These are phyloP conservation scores for Mobula hypostoma DNA, from an alignment of 2,113 vertebrate species.

Conservation along the genomic window DNA sequence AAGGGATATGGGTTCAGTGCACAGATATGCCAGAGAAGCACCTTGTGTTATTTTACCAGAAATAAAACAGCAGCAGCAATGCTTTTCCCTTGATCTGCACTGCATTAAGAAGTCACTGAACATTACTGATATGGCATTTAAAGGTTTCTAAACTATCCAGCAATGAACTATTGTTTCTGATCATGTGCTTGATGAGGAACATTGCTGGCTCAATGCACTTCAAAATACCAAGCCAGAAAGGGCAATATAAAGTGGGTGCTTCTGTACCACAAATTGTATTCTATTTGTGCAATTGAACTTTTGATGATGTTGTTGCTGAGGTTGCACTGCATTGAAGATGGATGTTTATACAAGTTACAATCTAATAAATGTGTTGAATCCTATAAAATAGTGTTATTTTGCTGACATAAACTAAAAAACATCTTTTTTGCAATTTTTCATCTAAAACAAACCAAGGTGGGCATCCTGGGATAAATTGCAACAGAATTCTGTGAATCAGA, in stretches of 20 bases:
- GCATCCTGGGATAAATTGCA: background rate
- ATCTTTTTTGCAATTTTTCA: slow-evolving; percentile 4
- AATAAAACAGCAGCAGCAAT: no score
- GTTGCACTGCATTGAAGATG: background rate
- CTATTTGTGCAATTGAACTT: background rate
- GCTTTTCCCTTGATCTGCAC: background rate
- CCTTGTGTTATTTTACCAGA: no score
- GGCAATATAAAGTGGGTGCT: background rate
- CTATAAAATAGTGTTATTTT: background rate
- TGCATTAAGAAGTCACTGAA: background rate
- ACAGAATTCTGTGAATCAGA: background rate
- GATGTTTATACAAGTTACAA: background rate
- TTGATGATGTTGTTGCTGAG: background rate
- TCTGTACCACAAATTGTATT: no score
- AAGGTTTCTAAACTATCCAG: background rate
- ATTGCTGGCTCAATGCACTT: background rate
- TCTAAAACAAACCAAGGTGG: background rate
- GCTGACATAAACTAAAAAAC: background rate
- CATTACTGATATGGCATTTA: background rate
- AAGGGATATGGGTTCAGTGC: no score
- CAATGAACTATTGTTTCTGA: background rate
- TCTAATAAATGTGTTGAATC: slow-evolving; percentile 9
- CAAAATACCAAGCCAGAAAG: background rate
- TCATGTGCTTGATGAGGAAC: background rate
- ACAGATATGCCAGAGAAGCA: no score